These are phyloP conservation scores for Gouania willdenowi DNA, from an alignment of 2,797 vertebrate species.

Conservation along the genomic window DNA sequence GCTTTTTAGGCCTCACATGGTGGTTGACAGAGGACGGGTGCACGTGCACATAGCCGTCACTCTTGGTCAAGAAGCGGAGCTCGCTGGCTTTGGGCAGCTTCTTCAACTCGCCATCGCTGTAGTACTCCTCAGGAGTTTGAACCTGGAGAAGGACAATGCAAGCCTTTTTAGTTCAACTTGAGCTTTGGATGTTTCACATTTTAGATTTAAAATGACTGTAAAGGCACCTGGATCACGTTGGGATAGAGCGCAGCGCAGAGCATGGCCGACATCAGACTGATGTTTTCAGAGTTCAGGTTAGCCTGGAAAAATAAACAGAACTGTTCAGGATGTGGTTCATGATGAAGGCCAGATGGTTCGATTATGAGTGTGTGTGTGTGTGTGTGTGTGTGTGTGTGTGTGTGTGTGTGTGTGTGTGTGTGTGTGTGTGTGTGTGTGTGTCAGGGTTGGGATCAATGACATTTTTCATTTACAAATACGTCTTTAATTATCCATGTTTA, in stretches of 20 bases:
- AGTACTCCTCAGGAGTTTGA: constrained; percentile 86
- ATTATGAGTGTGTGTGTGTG: no score
- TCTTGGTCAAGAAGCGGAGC: constrained; percentile 90
- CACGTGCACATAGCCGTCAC: constrained; percentile 87
- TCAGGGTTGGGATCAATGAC: no score
- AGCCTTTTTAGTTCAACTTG: no score
- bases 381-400: no score
- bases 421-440: no score
- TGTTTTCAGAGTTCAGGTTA: constrained; percentile 91
- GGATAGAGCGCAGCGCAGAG: constrained; percentile 96
- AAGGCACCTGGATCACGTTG: constrained; percentile 92
- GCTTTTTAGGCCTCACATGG: constrained; percentile 56
- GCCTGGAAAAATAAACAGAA: constrained; percentile 68
- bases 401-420: no score
- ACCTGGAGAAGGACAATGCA: constrained; percentile 73
- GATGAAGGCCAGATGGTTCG: background rate
- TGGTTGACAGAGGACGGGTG: constrained; percentile 96
- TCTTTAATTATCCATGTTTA: no score
- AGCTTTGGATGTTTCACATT: no score
- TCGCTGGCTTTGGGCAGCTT: constrained; percentile 93
- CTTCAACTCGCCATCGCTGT: constrained; percentile 86
- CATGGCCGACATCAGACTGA: constrained; percentile 91
- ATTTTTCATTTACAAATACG: no score
- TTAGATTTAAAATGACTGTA: no score
- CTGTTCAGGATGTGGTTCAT: background rate